Conservation (phyloP, 2,888 invertebrate genomes). For the Parelbella ahira region DNA sequence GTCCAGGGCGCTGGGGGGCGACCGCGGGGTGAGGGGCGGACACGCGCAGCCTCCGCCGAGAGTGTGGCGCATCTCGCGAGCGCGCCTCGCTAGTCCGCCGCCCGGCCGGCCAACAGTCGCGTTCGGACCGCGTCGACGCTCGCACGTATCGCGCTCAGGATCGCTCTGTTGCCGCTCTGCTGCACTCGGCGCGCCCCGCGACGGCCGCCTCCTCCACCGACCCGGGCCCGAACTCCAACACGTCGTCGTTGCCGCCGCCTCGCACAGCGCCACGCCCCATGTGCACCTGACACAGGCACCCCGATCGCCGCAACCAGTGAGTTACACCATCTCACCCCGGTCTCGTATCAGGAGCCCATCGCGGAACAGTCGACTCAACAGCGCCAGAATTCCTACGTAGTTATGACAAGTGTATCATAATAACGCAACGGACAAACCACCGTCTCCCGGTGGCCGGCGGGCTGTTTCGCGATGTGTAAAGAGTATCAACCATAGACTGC, state of each 20-base stretch:
- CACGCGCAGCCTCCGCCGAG: constrained; percentile 52
- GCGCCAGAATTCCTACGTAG: too few relatives aligned
- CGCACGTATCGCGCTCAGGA: constrained; percentile 34
- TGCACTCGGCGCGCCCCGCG: constrained; percentile 11
- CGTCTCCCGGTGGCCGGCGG: too few relatives aligned
- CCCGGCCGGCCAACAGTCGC: constrained; percentile 44
- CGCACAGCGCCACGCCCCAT: constrained; percentile 40
- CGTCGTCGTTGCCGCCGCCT: too few relatives aligned
- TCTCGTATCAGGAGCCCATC: too few relatives aligned
- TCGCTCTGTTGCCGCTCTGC: constrained; percentile 34
- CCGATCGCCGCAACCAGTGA: constrained; percentile 22
- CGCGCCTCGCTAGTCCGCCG: constrained; percentile 25
- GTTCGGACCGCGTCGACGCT: constrained; percentile 41
- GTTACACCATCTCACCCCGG: background rate
- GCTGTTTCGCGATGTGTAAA: too few relatives aligned
- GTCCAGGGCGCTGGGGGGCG: constrained; percentile 26
- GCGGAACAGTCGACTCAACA: too few relatives aligned
- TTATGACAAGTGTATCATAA: too few relatives aligned
- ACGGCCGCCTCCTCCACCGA: too few relatives aligned
- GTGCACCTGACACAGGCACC: constrained; percentile 58
- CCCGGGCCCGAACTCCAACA: too few relatives aligned
- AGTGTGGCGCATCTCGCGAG: constrained; percentile 43
- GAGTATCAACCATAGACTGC: too few relatives aligned
- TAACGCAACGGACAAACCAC: too few relatives aligned
- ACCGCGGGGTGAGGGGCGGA: constrained; percentile 23